Evolutionary conservation across 1,140 invertebrate species (phyloP).

Genomic region (Drosophila bipectinata): DNA sequence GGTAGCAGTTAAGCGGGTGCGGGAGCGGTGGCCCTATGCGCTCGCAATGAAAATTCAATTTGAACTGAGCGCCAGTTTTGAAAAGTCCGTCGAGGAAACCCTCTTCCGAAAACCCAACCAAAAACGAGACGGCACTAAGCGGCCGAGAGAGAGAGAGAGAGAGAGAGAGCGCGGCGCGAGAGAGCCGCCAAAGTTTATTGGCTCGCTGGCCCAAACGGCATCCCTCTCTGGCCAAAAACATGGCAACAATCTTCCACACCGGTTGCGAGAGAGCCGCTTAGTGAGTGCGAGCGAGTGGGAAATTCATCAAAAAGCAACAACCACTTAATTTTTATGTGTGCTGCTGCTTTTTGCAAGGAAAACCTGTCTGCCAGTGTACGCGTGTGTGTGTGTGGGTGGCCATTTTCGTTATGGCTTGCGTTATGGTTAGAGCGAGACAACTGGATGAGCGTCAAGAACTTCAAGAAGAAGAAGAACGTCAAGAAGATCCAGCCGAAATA

Average conservation of each 20-base stretch:
- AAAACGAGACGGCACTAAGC: slow-evolving; percentile 10
- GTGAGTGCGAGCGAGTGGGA: slow-evolving; percentile 62
- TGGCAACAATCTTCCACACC: background rate
- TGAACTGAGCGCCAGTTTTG: slow-evolving; percentile 63
- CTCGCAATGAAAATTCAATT: slow-evolving; percentile 80
- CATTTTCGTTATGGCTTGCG: slow-evolving; percentile 74
- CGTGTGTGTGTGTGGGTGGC: slow-evolving; percentile 22
- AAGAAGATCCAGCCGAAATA: slow-evolving; percentile 40
- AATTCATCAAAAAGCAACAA: slow-evolving; percentile 83
- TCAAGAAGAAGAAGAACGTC: slow-evolving; percentile 2
- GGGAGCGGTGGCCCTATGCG: slow-evolving; percentile 44
- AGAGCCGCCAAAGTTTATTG: background rate
- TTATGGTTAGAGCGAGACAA: slow-evolving; percentile 56
- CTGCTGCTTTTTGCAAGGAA: slow-evolving; percentile 44
- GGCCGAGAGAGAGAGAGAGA: slow-evolving; percentile 1
- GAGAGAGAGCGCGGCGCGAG: slow-evolving; percentile 4
- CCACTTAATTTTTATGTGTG: slow-evolving; percentile 83
- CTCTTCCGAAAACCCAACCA: slow-evolving; percentile 25
- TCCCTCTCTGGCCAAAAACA: background rate
- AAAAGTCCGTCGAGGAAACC: slow-evolving; percentile 62
- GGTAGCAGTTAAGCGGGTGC: slow-evolving; percentile 1
- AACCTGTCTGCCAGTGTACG: slow-evolving; percentile 8
- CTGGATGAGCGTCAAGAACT: slow-evolving; percentile 21
- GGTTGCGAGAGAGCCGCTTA: slow-evolving; percentile 10
- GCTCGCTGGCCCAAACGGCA: background rate